Percentiles rank a stretch among this genome's conserved stretches.
These are phyloP conservation scores for Beaufortia kweichowensis DNA, from an alignment of 2,113 vertebrate genomes.

Conservation along the genomic window DNA sequence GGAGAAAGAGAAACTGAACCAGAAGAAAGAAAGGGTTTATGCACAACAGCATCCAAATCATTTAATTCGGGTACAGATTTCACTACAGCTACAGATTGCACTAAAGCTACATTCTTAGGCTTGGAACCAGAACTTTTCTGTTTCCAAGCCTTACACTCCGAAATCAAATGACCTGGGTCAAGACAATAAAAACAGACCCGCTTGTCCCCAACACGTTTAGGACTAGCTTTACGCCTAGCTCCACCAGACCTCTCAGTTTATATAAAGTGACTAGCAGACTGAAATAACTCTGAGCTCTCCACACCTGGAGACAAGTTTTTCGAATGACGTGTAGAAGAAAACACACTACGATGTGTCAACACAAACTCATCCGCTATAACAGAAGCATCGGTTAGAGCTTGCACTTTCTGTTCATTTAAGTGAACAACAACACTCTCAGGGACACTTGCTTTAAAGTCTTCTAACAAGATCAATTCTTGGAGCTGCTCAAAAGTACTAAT, in stretches of 20 bases:
- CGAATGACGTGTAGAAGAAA: background rate
- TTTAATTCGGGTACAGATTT: background rate
- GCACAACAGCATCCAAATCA: background rate
- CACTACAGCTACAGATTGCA: background rate
- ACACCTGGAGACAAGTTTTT: background rate
- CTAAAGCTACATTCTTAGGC: background rate
- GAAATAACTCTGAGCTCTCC: background rate
- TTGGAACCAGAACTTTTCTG: constrained; percentile 2
- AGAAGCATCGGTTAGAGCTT: background rate
- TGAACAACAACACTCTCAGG: background rate
- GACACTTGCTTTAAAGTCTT: background rate
- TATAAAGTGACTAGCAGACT: background rate
- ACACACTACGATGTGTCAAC: background rate
- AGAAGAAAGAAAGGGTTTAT: background rate
- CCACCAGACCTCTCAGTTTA: background rate
- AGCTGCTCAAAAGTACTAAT: background rate
- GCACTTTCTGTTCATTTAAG: background rate
- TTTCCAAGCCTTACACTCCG: background rate
- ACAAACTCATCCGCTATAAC: background rate
- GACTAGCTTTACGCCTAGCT: background rate
- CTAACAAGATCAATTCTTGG: background rate
- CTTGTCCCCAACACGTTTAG: background rate
- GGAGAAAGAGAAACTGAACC: background rate
- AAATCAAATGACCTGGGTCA: background rate
- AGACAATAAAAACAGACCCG: background rate